These are phyloP conservation scores for Cydia fagiglandana DNA, from an alignment of 1,140 invertebrate species.

Conservation along the genomic window DNA sequence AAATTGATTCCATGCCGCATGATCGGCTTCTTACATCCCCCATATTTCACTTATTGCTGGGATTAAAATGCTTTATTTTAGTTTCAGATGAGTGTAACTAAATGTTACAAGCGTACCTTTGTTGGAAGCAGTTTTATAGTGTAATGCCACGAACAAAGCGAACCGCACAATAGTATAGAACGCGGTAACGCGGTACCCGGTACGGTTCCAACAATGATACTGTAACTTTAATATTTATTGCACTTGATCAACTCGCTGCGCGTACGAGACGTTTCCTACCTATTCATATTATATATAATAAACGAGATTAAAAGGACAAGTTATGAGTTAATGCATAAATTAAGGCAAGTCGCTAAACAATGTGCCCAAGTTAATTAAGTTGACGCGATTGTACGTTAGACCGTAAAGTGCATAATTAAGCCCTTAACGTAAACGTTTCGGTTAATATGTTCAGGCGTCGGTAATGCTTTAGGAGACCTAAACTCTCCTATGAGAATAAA, in stretches of 20 bases:
- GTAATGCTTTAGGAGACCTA: conserved; percentile 75
- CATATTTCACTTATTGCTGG: conserved; percentile 34
- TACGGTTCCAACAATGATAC: conserved; percentile 71
- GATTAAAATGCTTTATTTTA: conserved; percentile 37
- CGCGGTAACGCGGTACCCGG: conserved; percentile 59
- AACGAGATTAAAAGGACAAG: conserved; percentile 55
- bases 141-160: conserved; percentile 68
- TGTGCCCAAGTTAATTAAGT: conserved; percentile 70
- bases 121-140: conserved; percentile 67
- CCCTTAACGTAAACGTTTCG: conserved; percentile 73
- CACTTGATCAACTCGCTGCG: conserved; percentile 70
- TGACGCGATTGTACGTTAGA: conserved; percentile 62
- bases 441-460: conserved; percentile 74
- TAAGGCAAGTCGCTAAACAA: conserved; percentile 66
- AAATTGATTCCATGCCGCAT: conserved; percentile 51
- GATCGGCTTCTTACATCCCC: conserved; percentile 30
- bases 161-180: conserved; percentile 72
- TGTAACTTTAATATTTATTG: conserved; percentile 78
- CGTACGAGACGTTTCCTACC: conserved; percentile 37
- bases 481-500: conserved; percentile 78
- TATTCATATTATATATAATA: conserved; percentile 35
- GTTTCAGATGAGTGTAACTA: conserved; percentile 6
- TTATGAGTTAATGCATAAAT: conserved; percentile 57
- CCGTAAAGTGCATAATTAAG: conserved; percentile 72
- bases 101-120: conserved; percentile 8